Percentiles rank a stretch among this genome's conserved stretches.
phyloP scores from a whole-genome alignment of 1,140 invertebrate genomes.

The Drosophila orena region DNA sequence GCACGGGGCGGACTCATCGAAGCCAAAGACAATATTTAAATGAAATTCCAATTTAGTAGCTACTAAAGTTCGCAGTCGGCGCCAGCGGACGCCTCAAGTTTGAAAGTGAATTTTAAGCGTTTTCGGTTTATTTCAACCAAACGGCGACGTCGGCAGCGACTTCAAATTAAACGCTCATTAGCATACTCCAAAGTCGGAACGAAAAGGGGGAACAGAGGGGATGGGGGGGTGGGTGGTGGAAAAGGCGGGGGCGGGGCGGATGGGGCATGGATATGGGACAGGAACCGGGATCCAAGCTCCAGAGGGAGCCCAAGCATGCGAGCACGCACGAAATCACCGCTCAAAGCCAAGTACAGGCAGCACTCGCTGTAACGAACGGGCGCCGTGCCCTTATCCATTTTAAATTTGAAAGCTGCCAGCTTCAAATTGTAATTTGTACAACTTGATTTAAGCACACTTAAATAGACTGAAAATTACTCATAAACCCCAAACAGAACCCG shows the following conservation, averaged over 20 bases:
- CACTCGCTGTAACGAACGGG: background rate
- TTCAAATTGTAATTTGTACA: too few species aligned
- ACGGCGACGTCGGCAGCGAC: slow-evolving; percentile 11
- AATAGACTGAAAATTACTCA: too few species aligned
- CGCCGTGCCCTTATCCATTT: too few species aligned
- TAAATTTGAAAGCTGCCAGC: too few species aligned
- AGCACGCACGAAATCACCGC: slow-evolving; percentile 36
- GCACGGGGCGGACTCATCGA: slow-evolving; percentile 3
- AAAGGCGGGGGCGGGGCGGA: background rate
- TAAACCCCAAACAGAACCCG: too few species aligned
- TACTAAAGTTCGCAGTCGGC: slow-evolving; percentile 44
- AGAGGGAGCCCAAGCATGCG: slow-evolving; percentile 27
- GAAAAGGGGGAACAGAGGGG: slow-evolving; percentile 3
- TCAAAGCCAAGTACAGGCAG: slow-evolving; percentile 6
- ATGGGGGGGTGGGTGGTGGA: too few species aligned
- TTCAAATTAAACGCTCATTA: slow-evolving; percentile 76
- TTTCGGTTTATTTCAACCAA: slow-evolving; percentile 50
- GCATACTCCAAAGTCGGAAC: slow-evolving; percentile 61
- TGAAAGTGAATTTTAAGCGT: slow-evolving; percentile 76
- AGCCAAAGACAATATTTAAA: slow-evolving; percentile 50
- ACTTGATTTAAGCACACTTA: too few species aligned
- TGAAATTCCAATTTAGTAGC: slow-evolving; percentile 70
- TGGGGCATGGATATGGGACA: background rate
- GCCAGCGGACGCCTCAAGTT: slow-evolving; percentile 37
- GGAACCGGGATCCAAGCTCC: background rate